Percentiles rank a stretch among this genome's conserved stretches.
Conservation (phyloP, 2,797 vertebrate genomes). For the Molossus molossus region DNA sequence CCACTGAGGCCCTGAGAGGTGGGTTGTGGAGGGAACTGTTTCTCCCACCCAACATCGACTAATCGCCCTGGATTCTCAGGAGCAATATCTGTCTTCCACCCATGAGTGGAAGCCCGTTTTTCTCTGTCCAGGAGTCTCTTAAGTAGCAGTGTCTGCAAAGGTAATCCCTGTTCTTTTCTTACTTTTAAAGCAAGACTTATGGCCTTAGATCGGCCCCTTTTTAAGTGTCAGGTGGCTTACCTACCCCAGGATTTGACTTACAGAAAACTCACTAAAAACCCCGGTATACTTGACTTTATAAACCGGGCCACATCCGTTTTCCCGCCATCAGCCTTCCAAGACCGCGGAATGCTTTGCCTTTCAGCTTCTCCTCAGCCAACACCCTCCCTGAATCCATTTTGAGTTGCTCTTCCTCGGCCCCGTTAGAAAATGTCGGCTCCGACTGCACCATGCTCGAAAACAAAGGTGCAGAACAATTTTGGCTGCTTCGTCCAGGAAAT, state of each 20-base stretch:
- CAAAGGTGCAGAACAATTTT: slow-evolving; percentile 85
- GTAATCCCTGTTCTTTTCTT: background rate
- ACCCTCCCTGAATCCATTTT: slow-evolving; percentile 83
- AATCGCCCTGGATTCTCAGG: background rate
- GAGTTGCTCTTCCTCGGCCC: slow-evolving; percentile 77
- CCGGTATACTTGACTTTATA: slow-evolving; percentile 30
- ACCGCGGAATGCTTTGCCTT: background rate
- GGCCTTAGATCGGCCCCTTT: background rate
- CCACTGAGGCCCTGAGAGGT: background rate
- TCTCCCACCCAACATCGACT: background rate
- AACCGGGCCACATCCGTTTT: background rate
- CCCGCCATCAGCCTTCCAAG: slow-evolving; percentile 10
- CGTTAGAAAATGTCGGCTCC: slow-evolving; percentile 85
- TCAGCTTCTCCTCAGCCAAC: slow-evolving; percentile 46
- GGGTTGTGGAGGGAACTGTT: background rate
- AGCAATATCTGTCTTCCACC: background rate
- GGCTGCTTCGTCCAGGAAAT: slow-evolving; percentile 85
- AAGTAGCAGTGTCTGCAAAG: background rate
- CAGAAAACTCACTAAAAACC: background rate
- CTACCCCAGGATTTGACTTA: slow-evolving; percentile 22
- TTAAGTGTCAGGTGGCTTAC: background rate
- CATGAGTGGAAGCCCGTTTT: background rate
- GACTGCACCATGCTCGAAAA: slow-evolving; percentile 67
- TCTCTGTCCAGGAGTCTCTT: background rate
- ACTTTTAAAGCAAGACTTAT: background rate